Percentiles rank a stretch among this genome's conserved stretches.
These are phyloP conservation scores for Eulacestoma nigropectus DNA, from an alignment of 2,113 vertebrate species.

Conservation along the genomic window DNA sequence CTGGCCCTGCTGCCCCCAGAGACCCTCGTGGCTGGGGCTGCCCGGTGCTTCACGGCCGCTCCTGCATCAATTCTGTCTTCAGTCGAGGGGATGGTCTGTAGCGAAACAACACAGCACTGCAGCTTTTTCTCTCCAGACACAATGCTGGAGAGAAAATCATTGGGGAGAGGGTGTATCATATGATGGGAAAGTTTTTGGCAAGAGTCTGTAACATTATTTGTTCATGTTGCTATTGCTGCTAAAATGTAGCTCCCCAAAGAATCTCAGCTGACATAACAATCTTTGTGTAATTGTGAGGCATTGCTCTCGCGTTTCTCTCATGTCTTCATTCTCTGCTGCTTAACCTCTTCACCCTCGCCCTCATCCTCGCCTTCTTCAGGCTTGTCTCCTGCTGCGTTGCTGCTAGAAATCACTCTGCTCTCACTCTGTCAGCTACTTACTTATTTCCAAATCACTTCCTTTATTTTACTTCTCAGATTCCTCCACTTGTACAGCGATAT, in stretches of 20 bases:
- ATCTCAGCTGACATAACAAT: constrained; percentile 52
- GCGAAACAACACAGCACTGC: neutral
- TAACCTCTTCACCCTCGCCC: constrained; percentile 54
- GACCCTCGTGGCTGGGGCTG: neutral
- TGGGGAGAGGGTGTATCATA: neutral
- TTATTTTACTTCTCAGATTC: constrained; percentile 34
- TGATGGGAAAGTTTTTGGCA: neutral
- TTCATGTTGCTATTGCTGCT: neutral
- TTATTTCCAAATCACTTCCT: constrained; percentile 48
- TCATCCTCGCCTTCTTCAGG: constrained; percentile 38
- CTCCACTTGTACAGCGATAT: neutral
- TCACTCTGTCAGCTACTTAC: constrained; percentile 53
- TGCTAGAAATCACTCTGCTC: constrained; percentile 44
- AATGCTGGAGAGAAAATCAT: neutral
- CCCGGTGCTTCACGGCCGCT: neutral
- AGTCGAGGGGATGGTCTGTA: neutral
- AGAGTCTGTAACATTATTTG: neutral
- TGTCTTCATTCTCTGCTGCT: constrained; percentile 55
- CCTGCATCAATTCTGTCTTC: rapidly evolving
- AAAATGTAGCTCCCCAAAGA: neutral
- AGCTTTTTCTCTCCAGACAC: neutral
- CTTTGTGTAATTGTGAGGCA: neutral
- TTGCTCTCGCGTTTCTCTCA: constrained; percentile 22
- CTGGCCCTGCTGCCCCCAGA: neutral
- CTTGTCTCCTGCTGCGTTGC: neutral